Evolutionary conservation across 2,888 invertebrate genomes (phyloP), one percentile per base, ranked within the genome.

Genomic region (Chouioia cunea): DNA sequence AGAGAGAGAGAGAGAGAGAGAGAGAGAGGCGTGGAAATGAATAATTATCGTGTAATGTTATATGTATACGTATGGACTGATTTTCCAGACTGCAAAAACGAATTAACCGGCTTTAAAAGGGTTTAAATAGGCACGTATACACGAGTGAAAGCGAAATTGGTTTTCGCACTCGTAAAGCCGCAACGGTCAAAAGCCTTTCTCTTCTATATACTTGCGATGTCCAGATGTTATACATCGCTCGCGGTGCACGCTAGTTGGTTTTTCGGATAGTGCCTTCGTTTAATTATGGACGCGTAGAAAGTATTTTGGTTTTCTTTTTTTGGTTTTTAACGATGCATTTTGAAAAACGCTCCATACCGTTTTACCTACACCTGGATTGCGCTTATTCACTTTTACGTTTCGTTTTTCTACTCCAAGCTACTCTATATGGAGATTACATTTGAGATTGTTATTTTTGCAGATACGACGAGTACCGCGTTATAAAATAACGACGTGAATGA

Each of bases 61-160:
- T 4, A 27, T 6, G 27, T 6, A 6, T 27, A n/a, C n/a, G n/a
- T n/a, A 48, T 57, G 50, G 50, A 65, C 27, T 50, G 22, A 44
- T 58, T 58, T 65, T 65, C n/a, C 23, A 23, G 14, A 18, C 27
- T 8, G 16, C 16, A 18, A 58, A 70, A 27, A 54, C 57, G 56
- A 36, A 43, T 54, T 52, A 50, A 43, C 50, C 50, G 46, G 1
- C 1, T 36, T 36, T 52, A 65, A 65, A 65, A 65, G 50, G 56
- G 36, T 48, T 59, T 65, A 43, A 63, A 46, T 44, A 27, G 36
- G 36, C 36, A 36, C 36, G 27, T 27, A 27, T 23, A 20, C 43
- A 43, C 50, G 46, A 57, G 65, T 70, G 62, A 70, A 70, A 70
- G 70, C 62, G 56, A 65, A 70, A 70, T 70, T 62, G 50, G 10